Evolutionary conservation across 92 coral and sea anemone species (phyloP).

Genomic region (Plumapathes pennacea): DNA sequence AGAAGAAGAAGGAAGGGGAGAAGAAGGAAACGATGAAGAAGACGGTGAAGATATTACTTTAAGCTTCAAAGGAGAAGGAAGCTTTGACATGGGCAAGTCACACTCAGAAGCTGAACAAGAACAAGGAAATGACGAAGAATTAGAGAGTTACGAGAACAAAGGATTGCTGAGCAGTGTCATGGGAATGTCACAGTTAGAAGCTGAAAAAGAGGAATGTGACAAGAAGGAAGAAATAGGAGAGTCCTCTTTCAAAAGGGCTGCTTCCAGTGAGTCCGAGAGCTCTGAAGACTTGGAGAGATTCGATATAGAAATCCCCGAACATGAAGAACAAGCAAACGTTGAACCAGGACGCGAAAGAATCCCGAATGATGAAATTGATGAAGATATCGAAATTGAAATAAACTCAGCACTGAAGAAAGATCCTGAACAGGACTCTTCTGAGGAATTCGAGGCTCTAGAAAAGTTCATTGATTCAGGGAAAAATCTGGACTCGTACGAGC

Average conservation of each 20-base stretch:
- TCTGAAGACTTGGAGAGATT: conserved; percentile 62
- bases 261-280: conserved; percentile 16
- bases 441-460: too few species aligned
- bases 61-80: neutral
- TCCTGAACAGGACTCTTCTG: neutral
- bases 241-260: too few species aligned
- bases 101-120: neutral
- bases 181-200: too few species aligned
- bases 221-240: too few species aligned
- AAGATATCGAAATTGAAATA: conserved; percentile 3
- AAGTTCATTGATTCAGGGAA: too few species aligned
- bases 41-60: neutral
- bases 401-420: neutral
- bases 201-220: neutral
- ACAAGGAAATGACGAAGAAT: neutral
- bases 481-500: too few species aligned
- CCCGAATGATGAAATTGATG: neutral
- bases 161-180: too few species aligned
- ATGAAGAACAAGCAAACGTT: conserved; percentile 6
- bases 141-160: too few species aligned
- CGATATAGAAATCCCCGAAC: conserved; percentile 6
- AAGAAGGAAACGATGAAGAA: neutral
- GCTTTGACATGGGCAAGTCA: neutral
- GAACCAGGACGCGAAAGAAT: neutral
- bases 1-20: neutral